phyloP scores from a whole-genome alignment of 2,797 vertebrate genomes.

The Schizothorax lantsangensis region DNA sequence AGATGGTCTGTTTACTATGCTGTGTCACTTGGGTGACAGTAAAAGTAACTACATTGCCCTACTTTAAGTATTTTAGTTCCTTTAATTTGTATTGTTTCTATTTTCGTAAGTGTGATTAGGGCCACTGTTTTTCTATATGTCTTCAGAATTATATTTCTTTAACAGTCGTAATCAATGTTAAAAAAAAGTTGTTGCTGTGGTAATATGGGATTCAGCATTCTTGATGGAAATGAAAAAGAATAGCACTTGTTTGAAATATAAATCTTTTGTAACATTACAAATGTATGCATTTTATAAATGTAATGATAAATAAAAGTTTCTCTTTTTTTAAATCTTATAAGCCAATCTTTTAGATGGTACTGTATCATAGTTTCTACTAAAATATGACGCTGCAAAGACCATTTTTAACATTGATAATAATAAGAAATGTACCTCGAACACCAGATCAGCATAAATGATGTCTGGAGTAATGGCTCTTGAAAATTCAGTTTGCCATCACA shows the following conservation, averaged over 20 bases:
- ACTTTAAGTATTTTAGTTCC: not conserved
- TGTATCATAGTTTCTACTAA: not conserved
- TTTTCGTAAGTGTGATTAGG: not conserved
- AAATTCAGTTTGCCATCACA: not conserved
- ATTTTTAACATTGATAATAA: not conserved
- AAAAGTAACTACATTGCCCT: constrained; percentile 7
- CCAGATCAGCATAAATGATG: not conserved
- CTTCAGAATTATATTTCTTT: not conserved
- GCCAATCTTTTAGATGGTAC: not conserved
- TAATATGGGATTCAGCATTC: not conserved
- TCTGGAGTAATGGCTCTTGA: not conserved
- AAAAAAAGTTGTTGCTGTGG: not conserved
- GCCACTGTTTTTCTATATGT: not conserved
- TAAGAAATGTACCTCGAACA: not conserved
- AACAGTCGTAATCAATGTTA: not conserved
- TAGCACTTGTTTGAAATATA: not conserved
- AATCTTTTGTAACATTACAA: not conserved
- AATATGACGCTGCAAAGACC: not conserved
- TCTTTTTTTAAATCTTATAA: no score
- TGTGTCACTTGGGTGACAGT: constrained; percentile 8
- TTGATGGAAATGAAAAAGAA: not conserved
- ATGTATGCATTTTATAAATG: not conserved
- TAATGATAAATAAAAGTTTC: not conserved
- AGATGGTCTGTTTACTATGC: constrained; percentile 41
- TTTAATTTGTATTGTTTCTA: not conserved